Base-by-base conservation (phyloP, 2,888 invertebrate species). In the Lasioglossum morio region DNA sequence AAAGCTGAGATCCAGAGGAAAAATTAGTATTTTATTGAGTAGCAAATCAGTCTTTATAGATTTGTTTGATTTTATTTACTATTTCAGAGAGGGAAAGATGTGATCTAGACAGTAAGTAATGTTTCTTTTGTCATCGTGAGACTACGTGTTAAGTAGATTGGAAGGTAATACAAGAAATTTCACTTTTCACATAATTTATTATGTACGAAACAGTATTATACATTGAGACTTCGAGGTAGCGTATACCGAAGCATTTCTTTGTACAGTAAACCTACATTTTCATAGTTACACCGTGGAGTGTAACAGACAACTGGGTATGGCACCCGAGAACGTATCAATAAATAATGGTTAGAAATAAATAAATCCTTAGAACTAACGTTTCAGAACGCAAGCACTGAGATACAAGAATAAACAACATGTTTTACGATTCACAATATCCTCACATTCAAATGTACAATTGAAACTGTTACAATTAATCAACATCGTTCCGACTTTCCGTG, bases 281-380 rank as follows among this genome's bases (percentile, higher is more conserved):
- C 2, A 30, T 30, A 30, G 60, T 53, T n/a, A 53, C 72, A 48
- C 16, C 72, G 79, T 70, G 77, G 78, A 80, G 80, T 75, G 78
- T 23, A 79, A 78, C 87, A 88, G 81, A 87, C 85, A 86, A 77
- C 85, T 93, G 93, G 93, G 93, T 93, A 94, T 94, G 94, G 94
- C 94, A 94, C 92, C 93, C 93, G 91, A 90, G 89, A 89, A 87
- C 76, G 84, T 92, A 92, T 72, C 88, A 87, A 87, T 90, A 89
- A 90, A 90, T 91, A 79, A 73, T 87, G 87, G 87, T 91, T 69
- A 88, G 83, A 80, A 87, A 86, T 84, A 89, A 85, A 70, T 82
- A 66, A 76, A 72, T 84, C 53, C 77, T 79, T 88, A 87, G 7
- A 77, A 57, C 74, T 84, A 83, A 30, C 30, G 46, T 60, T 63